Evolutionary conservation across 2,113 vertebrate genomes (phyloP).

Genomic region (Hiodon alosoides): DNA sequence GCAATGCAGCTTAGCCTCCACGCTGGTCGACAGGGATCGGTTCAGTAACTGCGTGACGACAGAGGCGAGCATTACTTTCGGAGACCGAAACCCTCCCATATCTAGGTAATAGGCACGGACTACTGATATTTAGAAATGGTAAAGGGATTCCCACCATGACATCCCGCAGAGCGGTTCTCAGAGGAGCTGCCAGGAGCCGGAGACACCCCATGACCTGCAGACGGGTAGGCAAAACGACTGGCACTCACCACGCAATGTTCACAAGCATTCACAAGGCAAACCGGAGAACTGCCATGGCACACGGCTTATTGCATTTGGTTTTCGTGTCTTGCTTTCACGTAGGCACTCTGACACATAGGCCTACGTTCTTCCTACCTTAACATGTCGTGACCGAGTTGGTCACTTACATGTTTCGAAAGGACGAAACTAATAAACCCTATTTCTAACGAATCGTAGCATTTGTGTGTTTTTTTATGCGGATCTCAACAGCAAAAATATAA

Average conservation of each 20-base stretch:
- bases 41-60: conserved; percentile 33
- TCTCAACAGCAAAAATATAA: too few relatives aligned
- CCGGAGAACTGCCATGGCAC: background rate
- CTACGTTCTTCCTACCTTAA: too few relatives aligned
- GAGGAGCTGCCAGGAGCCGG: background rate
- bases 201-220: background rate
- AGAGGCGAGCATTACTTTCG: conserved; percentile 34
- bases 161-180: background rate
- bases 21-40: conserved; percentile 47
- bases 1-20: conserved; percentile 41
- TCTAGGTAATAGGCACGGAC: background rate
- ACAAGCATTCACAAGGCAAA: background rate
- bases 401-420: too few relatives aligned
- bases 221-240: background rate
- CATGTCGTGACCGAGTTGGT: too few relatives aligned
- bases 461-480: too few relatives aligned
- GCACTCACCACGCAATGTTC: background rate
- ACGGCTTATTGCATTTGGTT: background rate
- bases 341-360: too few relatives aligned
- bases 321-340: background rate
- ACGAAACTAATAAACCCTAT: too few relatives aligned
- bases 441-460: too few relatives aligned
- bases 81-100: conserved; percentile 24
- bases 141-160: background rate
- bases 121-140: conserved; percentile 19